Evolutionary conservation across 2,797 vertebrate genomes (phyloP).

Genomic region (Arremon aurantiirostris): DNA sequence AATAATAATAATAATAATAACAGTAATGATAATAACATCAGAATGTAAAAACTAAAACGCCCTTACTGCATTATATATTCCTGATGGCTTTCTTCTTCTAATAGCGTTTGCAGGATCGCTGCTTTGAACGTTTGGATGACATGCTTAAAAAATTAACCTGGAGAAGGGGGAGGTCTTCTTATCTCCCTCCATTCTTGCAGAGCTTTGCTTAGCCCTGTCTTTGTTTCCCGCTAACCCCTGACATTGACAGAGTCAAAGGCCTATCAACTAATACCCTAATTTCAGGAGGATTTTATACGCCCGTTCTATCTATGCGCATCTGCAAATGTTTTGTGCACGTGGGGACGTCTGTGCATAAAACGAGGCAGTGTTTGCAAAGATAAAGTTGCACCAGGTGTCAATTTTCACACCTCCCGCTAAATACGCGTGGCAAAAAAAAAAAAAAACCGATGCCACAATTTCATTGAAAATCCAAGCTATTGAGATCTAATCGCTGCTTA

Average conservation of each 20-base stretch:
- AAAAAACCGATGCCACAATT: slow-evolving; percentile 47
- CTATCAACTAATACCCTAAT: slow-evolving; percentile 68
- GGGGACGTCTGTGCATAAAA: neutral
- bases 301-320: neutral
- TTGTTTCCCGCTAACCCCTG: slow-evolving; percentile 74
- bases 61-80: slow-evolving; percentile 55
- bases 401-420: slow-evolving; percentile 71
- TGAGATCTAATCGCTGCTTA: slow-evolving; percentile 78
- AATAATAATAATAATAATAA: slow-evolving; percentile 72
- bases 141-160: slow-evolving; percentile 75
- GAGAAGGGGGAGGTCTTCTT: slow-evolving; percentile 71
- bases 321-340: neutral
- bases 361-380: slow-evolving; percentile 56
- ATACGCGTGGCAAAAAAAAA: slow-evolving; percentile 50
- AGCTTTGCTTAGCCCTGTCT: slow-evolving; percentile 56
- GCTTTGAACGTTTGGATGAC: slow-evolving; percentile 49
- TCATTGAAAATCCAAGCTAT: slow-evolving; percentile 75
- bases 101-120: slow-evolving; percentile 53
- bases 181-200: slow-evolving; percentile 60
- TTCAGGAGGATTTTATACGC: slow-evolving; percentile 51
- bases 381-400: slow-evolving; percentile 76
- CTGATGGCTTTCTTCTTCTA: slow-evolving; percentile 60
- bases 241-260: slow-evolving; percentile 72
- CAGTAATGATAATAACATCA: slow-evolving; percentile 59
- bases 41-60: neutral